Evolutionary conservation across 2,888 invertebrate genomes (phyloP).

Genomic region (Caenorhabditis angaria): DNA sequence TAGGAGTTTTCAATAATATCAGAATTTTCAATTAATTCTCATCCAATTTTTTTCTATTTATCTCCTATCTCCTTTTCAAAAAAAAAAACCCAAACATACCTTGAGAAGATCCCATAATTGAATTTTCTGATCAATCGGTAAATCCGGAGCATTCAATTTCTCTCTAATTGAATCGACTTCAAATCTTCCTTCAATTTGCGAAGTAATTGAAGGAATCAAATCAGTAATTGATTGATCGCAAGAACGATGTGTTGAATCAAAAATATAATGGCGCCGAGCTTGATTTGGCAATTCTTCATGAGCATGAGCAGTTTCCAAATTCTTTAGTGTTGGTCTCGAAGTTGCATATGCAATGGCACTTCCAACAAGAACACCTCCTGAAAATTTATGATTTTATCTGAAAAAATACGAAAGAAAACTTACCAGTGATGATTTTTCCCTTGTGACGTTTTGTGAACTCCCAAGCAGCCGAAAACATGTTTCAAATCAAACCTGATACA

Average conservation of each 20-base stretch:
- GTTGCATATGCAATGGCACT: conserved; percentile 35
- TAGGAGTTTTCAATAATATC: neutral
- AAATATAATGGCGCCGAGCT: conserved; percentile 60
- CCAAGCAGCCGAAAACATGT: conserved; percentile 53
- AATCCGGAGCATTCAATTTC: conserved; percentile 37
- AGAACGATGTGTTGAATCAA: conserved; percentile 60
- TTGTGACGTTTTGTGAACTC: conserved; percentile 61
- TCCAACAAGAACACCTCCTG: conserved; percentile 46
- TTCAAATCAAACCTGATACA: neutral
- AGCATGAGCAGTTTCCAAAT: conserved; percentile 9
- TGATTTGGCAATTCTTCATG: conserved; percentile 31
- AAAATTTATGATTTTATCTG: neutral
- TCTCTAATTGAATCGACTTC: conserved; percentile 47
- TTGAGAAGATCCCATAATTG: conserved; percentile 53
- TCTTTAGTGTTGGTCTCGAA: neutral
- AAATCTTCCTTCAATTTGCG: conserved; percentile 39
- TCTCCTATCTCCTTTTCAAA: neutral
- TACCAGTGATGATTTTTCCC: conserved; percentile 49
- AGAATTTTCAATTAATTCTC: conserved; percentile 7
- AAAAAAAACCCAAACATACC: conserved; percentile 30
- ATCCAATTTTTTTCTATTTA: no score
- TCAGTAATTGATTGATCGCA: conserved; percentile 60
- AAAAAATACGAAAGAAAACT: neutral
- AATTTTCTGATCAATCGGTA: conserved; percentile 43
- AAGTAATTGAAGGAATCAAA: conserved; percentile 46